Percentiles rank a stretch among this genome's conserved stretches.
These are phyloP conservation scores for Nebria brevicollis DNA, from an alignment of 2,888 invertebrate genomes.

Conservation along the genomic window DNA sequence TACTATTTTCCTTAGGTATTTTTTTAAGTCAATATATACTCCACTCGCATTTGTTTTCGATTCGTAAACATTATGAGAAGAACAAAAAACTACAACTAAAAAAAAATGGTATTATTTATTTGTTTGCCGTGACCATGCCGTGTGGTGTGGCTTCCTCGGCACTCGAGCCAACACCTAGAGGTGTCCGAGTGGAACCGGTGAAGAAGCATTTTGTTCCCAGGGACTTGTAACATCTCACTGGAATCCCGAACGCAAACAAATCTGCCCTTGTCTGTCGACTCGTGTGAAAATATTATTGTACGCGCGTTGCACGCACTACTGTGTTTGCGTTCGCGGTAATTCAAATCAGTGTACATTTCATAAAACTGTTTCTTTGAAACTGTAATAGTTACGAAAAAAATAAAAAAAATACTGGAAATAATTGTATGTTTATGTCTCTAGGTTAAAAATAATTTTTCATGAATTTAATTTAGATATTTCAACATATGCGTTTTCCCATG, in stretches of 20 bases:
- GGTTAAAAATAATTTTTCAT: conserved; percentile 2
- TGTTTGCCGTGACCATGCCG: conserved; percentile 22
- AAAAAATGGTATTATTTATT: conserved; percentile 32
- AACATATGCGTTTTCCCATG: conserved; percentile 7
- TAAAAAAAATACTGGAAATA: background rate
- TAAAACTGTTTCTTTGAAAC: background rate
- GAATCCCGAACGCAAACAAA: conserved; percentile 25
- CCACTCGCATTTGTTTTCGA: conserved; percentile 6
- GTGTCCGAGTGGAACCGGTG: conserved; percentile 5
- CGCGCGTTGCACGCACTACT: background rate
- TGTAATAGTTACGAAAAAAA: background rate
- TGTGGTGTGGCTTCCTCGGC: background rate
- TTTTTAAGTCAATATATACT: background rate
- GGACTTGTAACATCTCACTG: conserved; percentile 12
- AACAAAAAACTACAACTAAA: background rate
- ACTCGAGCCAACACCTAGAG: conserved; percentile 4
- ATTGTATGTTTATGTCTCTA: background rate
- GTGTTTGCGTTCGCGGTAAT: no score
- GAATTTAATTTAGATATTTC: conserved; percentile 5
- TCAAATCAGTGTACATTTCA: background rate
- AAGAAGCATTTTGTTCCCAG: background rate
- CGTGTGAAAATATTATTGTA: conserved; percentile 33
- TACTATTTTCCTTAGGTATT: background rate
- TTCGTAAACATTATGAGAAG: conserved; percentile 17
- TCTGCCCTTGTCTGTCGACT: background rate